Evolutionary conservation across 2,797 vertebrate species (phyloP).

Genomic region (Lutjanus argentimaculatus): DNA sequence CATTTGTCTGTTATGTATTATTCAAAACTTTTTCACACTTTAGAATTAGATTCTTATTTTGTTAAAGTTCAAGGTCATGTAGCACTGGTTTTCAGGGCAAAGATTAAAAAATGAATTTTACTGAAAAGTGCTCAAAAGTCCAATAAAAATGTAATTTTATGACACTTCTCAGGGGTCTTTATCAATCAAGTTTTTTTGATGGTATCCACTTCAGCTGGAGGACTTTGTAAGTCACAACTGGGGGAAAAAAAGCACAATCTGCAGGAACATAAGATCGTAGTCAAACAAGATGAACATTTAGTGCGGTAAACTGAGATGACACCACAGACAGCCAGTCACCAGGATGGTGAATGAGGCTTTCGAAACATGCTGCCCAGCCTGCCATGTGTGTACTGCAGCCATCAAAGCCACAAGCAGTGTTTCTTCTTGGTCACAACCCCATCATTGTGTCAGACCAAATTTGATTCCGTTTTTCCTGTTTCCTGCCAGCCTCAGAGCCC

Average conservation of each 20-base stretch:
- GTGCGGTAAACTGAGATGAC: too few species aligned
- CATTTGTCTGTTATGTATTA: background rate
- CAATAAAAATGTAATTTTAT: background rate
- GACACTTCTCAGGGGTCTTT: too few species aligned
- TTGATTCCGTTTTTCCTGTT: conserved; percentile 6
- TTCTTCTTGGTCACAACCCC: conserved; percentile 6
- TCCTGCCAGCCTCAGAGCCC: conserved; percentile 14
- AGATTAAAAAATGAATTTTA: background rate
- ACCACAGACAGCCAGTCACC: too few species aligned
- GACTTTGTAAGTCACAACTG: background rate
- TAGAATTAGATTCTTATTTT: background rate
- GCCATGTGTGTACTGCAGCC: background rate
- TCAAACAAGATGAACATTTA: background rate
- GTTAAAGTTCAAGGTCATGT: background rate
- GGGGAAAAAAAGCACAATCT: background rate
- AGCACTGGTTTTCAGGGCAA: background rate
- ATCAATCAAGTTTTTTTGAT: background rate
- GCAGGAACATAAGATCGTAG: background rate
- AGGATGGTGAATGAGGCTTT: conserved; percentile 3
- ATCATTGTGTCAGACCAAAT: conserved; percentile 4
- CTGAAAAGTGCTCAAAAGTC: background rate
- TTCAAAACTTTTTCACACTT: background rate
- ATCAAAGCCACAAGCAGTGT: background rate
- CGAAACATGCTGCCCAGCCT: background rate
- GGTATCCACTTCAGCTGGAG: conserved; percentile 1